These are phyloP conservation scores for Melanotus villosus DNA, from an alignment of 2,888 invertebrate genomes.

Conservation along the genomic window DNA sequence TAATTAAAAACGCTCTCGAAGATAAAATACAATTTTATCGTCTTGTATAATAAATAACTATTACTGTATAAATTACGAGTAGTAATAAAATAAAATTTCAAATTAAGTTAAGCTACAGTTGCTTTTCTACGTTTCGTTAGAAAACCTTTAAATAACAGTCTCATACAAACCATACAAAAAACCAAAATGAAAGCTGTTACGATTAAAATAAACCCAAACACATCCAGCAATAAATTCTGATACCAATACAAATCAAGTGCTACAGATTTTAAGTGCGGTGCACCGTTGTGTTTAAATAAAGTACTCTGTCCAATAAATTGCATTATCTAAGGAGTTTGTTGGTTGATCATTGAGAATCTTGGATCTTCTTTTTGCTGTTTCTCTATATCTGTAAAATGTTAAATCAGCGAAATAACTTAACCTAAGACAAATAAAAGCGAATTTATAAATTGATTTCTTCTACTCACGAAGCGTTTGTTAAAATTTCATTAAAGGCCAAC, in stretches of 20 bases:
- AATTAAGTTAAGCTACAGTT: too few relatives aligned
- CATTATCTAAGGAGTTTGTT: slow-evolving; percentile 52
- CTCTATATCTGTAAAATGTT: slow-evolving; percentile 48
- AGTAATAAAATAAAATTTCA: too few relatives aligned
- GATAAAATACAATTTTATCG: too few relatives aligned
- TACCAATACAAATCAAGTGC: slow-evolving; percentile 51
- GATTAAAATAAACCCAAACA: slow-evolving; percentile 31
- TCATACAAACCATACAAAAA: too few relatives aligned
- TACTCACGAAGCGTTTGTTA: slow-evolving; percentile 14
- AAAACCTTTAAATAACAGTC: too few relatives aligned
- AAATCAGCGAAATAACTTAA: not conserved
- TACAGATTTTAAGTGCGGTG: slow-evolving; percentile 50
- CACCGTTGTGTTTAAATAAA: slow-evolving; percentile 56
- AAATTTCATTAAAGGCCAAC: not conserved
- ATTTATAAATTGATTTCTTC: not conserved
- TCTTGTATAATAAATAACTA: too few relatives aligned
- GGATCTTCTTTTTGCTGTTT: slow-evolving; percentile 50
- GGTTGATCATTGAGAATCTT: slow-evolving; percentile 54
- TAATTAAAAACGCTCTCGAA: too few relatives aligned
- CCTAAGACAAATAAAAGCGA: not conserved
- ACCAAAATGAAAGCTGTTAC: too few relatives aligned
- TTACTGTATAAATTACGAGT: too few relatives aligned
- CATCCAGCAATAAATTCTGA: slow-evolving; percentile 49
- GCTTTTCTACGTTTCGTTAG: too few relatives aligned
- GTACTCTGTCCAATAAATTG: slow-evolving; percentile 57